A percentile compares a stretch with the other conserved stretches of the same genome.
phyloP scores from a whole-genome alignment of 2,113 vertebrate species.

The Pelobates fuscus region DNA sequence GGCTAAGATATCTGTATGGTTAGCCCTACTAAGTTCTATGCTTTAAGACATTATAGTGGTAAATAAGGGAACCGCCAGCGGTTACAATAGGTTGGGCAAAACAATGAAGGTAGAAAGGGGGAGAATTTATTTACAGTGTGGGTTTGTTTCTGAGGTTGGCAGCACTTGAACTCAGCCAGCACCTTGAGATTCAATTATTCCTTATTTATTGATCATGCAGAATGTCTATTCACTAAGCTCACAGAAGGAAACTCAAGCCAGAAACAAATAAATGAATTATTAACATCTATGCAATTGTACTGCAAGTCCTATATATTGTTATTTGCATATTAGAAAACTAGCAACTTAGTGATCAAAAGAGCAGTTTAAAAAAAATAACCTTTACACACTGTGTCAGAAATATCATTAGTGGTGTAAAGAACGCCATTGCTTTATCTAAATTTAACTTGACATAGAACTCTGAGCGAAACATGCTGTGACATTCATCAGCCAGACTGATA shows the following conservation, averaged over 20 bases:
- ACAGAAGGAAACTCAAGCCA: not conserved
- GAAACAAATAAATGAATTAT: not conserved
- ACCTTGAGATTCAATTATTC: not conserved
- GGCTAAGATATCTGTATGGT: too few species aligned
- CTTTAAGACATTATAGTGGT: too few species aligned
- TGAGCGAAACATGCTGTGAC: conserved; percentile 58
- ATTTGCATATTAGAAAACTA: not conserved
- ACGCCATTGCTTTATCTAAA: conserved; percentile 51
- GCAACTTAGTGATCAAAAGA: conserved; percentile 49
- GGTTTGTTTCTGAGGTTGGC: too few species aligned
- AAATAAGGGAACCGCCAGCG: too few species aligned
- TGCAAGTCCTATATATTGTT: not conserved
- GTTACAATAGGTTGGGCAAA: too few species aligned
- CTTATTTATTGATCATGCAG: not conserved
- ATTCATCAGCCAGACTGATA: conserved; percentile 60
- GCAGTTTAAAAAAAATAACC: conserved; percentile 44
- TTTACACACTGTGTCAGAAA: conserved; percentile 53
- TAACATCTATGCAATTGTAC: not conserved
- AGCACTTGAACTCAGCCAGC: too few species aligned
- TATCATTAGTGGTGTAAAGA: conserved; percentile 55
- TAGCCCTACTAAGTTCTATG: too few species aligned
- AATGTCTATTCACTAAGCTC: not conserved
- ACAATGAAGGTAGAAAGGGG: too few species aligned
- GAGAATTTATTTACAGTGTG: too few species aligned
- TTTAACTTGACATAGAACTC: conserved; percentile 56